Conservation (phyloP, 2,888 invertebrate species). For the Magallana nippona region DNA sequence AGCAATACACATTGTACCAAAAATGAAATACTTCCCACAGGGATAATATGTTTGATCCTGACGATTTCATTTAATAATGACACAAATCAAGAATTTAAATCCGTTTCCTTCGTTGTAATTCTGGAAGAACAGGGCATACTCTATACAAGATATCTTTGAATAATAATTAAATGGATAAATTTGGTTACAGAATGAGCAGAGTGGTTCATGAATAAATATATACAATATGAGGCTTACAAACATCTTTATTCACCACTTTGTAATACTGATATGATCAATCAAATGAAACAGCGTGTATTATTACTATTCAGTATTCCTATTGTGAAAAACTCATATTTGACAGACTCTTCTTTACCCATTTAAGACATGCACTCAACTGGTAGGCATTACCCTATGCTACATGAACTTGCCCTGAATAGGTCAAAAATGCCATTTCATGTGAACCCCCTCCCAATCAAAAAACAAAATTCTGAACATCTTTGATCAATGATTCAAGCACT, state of each 20-base stretch:
- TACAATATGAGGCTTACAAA: too few relatives aligned
- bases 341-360: too few relatives aligned
- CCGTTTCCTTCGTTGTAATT: not conserved
- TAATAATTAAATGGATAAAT: too few relatives aligned
- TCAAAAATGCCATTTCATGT: not conserved
- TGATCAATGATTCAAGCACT: conserved; percentile 1
- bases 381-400: too few relatives aligned
- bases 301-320: not conserved
- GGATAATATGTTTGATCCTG: not conserved
- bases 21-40: too few relatives aligned
- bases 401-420: too few relatives aligned
- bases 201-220: not conserved
- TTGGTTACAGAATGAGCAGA: not conserved
- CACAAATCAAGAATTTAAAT: not conserved
- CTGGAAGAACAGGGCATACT: not conserved
- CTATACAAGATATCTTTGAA: too few relatives aligned
- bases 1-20: too few relatives aligned
- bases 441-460: too few relatives aligned
- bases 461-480: not conserved
- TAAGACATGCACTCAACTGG: too few relatives aligned
- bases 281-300: not conserved
- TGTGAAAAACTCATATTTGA: not conserved
- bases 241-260: not conserved
- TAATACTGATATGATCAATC: conserved; percentile 23
- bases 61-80: not conserved